Percentiles rank a stretch among this genome's conserved stretches.
phyloP scores from a whole-genome alignment of 2,888 invertebrate genomes.

The Tachina fera region DNA sequence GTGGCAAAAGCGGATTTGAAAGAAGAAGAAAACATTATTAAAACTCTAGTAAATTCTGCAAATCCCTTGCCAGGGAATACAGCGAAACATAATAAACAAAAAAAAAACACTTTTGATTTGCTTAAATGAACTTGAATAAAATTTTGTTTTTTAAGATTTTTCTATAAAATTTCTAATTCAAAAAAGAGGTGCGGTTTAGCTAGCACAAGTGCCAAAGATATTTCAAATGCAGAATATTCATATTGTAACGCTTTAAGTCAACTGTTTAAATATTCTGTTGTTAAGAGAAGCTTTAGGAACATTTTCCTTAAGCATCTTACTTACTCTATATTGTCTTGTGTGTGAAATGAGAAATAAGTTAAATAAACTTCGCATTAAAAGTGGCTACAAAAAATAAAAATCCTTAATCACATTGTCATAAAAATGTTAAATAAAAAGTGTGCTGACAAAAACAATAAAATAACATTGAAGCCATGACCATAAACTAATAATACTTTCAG shows the following conservation, averaged over 20 bases:
- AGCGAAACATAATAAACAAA: conserved; percentile 16
- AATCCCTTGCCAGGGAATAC: background rate
- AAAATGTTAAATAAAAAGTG: conserved; percentile 49
- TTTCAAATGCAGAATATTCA: conserved; percentile 60
- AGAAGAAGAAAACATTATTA: conserved; percentile 45
- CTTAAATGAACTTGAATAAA: conserved; percentile 58
- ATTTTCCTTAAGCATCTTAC: conserved; percentile 5
- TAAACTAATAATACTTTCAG: conserved; percentile 47
- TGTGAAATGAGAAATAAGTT: conserved; percentile 26
- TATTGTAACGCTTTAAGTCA: conserved; percentile 32
- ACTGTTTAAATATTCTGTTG: conserved; percentile 8
- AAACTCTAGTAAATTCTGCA: conserved; percentile 61
- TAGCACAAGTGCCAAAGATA: conserved; percentile 46
- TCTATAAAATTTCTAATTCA: conserved; percentile 11
- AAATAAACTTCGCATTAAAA: conserved; percentile 44
- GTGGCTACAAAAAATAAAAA: conserved; percentile 51
- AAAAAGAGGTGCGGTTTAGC: background rate
- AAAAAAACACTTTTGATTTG: conserved; percentile 31
- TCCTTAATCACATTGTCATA: conserved; percentile 52
- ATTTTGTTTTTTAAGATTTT: conserved; percentile 29
- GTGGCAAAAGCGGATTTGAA: conserved; percentile 30
- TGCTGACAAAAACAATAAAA: conserved; percentile 6
- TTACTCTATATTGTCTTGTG: conserved; percentile 37
- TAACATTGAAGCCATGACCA: conserved; percentile 16
- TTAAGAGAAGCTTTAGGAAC: background rate